phyloP scores from a whole-genome alignment of 2,113 vertebrate genomes.

The Embiotoca jacksoni region DNA sequence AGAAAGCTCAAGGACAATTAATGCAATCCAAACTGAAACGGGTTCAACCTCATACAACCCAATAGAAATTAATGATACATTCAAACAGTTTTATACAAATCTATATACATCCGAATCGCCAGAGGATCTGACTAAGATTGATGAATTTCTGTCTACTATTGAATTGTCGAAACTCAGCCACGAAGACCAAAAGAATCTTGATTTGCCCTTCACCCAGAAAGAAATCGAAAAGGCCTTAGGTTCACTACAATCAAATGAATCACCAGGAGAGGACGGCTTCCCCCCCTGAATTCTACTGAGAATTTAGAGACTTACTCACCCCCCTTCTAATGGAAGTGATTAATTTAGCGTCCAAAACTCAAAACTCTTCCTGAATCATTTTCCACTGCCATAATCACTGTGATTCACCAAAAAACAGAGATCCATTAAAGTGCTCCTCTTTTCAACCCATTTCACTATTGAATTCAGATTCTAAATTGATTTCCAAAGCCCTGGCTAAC shows the following conservation, averaged over 20 bases:
- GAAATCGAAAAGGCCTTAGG: not conserved
- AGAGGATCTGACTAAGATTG: not conserved
- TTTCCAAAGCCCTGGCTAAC: not conserved
- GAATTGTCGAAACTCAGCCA: conserved; percentile 5
- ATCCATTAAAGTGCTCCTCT: not conserved
- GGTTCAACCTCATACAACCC: not conserved
- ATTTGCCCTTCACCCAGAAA: not conserved
- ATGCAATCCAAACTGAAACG: not conserved
- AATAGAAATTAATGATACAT: not conserved
- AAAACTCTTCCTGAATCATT: conserved; percentile 6
- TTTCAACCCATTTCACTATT: conserved; percentile 10
- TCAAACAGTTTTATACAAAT: not conserved
- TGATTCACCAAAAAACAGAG: not conserved
- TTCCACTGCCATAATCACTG: conserved; percentile 7
- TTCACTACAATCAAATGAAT: conserved; percentile 10
- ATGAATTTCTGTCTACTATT: not conserved
- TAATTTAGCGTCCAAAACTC: not conserved
- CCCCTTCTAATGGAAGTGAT: not conserved
- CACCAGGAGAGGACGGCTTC: conserved; percentile 9
- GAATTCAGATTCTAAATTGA: no score
- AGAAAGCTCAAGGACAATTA: not conserved
- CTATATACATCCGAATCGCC: not conserved
- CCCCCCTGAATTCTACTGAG: conserved; percentile 11
- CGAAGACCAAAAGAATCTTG: not conserved
- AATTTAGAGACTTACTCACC: conserved; percentile 21